Evolutionary conservation across 2,888 invertebrate genomes (phyloP).

Genomic region (Hypomecis punctinalis): DNA sequence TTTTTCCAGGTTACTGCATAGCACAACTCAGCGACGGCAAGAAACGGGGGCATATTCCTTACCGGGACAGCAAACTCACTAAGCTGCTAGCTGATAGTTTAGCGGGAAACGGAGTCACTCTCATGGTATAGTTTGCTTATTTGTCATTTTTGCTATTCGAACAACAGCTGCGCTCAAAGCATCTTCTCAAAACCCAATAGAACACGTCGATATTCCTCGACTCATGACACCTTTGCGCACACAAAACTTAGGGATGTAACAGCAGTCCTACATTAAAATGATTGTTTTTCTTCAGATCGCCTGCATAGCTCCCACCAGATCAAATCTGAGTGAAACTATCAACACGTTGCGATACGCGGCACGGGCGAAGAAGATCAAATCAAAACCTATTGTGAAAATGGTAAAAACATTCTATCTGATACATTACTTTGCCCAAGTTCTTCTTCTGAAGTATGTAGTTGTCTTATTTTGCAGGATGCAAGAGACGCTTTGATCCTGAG

Average conservation of each 20-base stretch:
- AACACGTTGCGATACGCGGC: conserved; percentile 97
- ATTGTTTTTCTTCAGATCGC: conserved; percentile 88
- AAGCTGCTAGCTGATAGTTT: conserved; percentile 96
- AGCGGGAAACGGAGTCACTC: conserved; percentile 96
- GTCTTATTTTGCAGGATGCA: conserved; percentile 88
- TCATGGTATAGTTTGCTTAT: conserved; percentile 89
- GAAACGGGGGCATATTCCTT: conserved; percentile 95
- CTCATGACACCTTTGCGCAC: no score
- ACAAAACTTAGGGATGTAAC: no score
- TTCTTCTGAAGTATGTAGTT: not conserved
- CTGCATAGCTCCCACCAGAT: conserved; percentile 95
- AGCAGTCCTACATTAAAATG: not conserved
- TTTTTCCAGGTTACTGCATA: conserved; percentile 93
- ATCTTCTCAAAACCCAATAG: no score
- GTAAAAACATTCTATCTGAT: conserved; percentile 73
- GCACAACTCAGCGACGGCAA: conserved; percentile 94
- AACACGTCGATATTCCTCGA: no score
- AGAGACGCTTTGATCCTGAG: conserved; percentile 95
- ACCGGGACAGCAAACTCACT: conserved; percentile 96
- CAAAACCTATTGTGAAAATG: conserved; percentile 97
- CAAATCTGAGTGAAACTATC: conserved; percentile 93
- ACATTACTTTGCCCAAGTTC: not conserved
- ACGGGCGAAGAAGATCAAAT: conserved; percentile 95
- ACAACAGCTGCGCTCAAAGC: no score
- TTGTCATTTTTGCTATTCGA: no score